These are phyloP conservation scores for Eucidaris tribuloides DNA, from an alignment of 35 echinoderm and acorn worm genomes.

Conservation along the genomic window DNA sequence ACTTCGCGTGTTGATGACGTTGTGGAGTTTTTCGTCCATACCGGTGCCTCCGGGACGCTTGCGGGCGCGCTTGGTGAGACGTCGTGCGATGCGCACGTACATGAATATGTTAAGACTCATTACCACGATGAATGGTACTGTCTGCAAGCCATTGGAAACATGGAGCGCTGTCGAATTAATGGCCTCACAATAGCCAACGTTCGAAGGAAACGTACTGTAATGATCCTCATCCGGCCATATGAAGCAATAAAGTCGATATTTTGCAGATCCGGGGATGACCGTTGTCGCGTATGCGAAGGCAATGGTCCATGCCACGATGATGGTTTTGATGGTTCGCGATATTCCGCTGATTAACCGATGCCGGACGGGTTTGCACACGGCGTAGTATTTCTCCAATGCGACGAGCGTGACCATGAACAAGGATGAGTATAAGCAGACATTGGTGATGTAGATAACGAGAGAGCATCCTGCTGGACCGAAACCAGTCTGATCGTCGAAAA, in stretches of 20 bases:
- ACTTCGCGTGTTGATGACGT: conserved; percentile 23
- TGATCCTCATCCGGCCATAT: conserved; percentile 39
- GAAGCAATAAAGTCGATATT: neutral
- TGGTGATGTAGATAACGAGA: conserved; percentile 3
- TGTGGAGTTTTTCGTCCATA: neutral
- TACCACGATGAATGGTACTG: conserved; percentile 21
- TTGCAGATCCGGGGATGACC: conserved; percentile 20
- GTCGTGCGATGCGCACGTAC: conserved; percentile 10
- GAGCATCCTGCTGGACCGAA: conserved; percentile 40
- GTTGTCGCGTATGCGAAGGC: neutral
- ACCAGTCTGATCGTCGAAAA: conserved; percentile 16
- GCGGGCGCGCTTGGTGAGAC: neutral
- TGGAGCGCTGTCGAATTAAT: neutral
- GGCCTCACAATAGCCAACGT: conserved; percentile 15
- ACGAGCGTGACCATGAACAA: conserved; percentile 49
- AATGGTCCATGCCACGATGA: conserved; percentile 5
- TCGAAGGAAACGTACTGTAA: conserved; percentile 2
- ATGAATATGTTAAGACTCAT: conserved; percentile 23
- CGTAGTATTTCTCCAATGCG: conserved; percentile 26
- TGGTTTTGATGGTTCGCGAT: conserved; percentile 18
- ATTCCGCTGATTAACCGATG: conserved; percentile 44
- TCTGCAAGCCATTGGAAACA: neutral
- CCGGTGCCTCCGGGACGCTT: neutral
- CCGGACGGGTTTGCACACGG: conserved; percentile 47
- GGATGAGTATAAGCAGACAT: conserved; percentile 48